Base-by-base conservation (phyloP, 2,888 invertebrate genomes). In the Torymus tubicola region DNA sequence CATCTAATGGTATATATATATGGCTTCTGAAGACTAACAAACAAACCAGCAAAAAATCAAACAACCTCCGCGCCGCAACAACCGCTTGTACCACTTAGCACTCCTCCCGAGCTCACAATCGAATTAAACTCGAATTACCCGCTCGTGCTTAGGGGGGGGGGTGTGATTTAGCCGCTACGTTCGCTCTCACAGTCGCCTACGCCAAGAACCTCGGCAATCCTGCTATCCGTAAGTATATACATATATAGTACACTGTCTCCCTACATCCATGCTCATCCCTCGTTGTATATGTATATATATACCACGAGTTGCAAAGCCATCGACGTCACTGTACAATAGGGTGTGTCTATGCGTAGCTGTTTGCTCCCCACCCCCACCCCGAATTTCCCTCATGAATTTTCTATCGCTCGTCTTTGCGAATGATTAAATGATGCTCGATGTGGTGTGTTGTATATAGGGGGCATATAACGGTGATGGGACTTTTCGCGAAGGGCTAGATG, bases 41-140 rank as follows among this genome's bases (percentile, higher is more conserved):
- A 31, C 31, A 31, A 21, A 2, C 21, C 0, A 5, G 5, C 3
- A 52, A 14, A 67, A 58, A 16, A 14, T 70, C 21, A 70, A 77
- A 57, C 18, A 13, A 12, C 21, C 13, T 21, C n/a, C 21, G 16
- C 52, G 12, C 21, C 16, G 55, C 50, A 13, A 14, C 5, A 13
- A 14, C 5, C 53, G 24, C 73, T 70, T 60, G 58, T 57, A 58
- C 69, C 74, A 60, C 64, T 79, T 68, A 60, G 52, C 74, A 24
- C 64, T 70, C 21, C 64, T 70, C 21, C 50, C 58, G 24, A 64
- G 64, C 58, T 24, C 24, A 65, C 76, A 83, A 85, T 87, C 86
- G 86, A 90, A 90, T 90, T 88, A 90, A 90, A 90, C 86, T 89
- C 87, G 88, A 88, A 90, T 90, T 89, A 90, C 84, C 83, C 86